Base-by-base conservation (phyloP, 2,888 invertebrate species). In the Pomacea canaliculata region DNA sequence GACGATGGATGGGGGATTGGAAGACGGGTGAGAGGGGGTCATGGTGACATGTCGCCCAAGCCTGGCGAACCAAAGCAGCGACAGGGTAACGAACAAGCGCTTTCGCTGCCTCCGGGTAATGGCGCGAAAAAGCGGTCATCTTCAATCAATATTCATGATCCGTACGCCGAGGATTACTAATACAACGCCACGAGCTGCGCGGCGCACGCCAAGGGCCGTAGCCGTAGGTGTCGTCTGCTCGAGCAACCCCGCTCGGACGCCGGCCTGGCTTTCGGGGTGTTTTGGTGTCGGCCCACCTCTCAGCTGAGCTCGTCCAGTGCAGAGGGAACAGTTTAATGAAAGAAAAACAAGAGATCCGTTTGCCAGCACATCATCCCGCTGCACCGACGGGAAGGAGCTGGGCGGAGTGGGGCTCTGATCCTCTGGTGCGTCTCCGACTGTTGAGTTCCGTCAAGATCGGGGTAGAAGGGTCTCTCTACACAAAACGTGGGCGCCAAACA, bases 311-410 rank as follows among this genome's bases (percentile, higher is more conserved):
- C 48, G n/a, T 10, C 19, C 48, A n/a, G n/a, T 13, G 69, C 51
- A 48, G 49, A 48, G 69, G 51, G 49, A 37, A 63, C 48, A 37
- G 18, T 69, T 48, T 69, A 69, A 69, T 69, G 69, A 69, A 69
- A 69, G 69, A 69, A 69, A 69, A 69, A 69, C 69, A 69, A 69
- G 69, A 19, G 69, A 7, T 37, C 37, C 19, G 8, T n/a, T 67
- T 67, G 5, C 67, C 18, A 37, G 23, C 67, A 18, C 8, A 16
- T 18, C 10, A 18, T 27, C 37, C 8, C 10, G 8, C 5, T 27
- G 46, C 67, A 27, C n/a, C 27, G 27, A 27, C 27, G 23, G 67
- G 4, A 3, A 67, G 8, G 46, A 27, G 67, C 27, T 23, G 67
- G 67, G 27, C 27, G 67, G 37, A 60, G n/a, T 18, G 27, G 63